Conservation (phyloP, 92 coral and sea anemone genomes). For the Hydrozoanthus gracilis region DNA sequence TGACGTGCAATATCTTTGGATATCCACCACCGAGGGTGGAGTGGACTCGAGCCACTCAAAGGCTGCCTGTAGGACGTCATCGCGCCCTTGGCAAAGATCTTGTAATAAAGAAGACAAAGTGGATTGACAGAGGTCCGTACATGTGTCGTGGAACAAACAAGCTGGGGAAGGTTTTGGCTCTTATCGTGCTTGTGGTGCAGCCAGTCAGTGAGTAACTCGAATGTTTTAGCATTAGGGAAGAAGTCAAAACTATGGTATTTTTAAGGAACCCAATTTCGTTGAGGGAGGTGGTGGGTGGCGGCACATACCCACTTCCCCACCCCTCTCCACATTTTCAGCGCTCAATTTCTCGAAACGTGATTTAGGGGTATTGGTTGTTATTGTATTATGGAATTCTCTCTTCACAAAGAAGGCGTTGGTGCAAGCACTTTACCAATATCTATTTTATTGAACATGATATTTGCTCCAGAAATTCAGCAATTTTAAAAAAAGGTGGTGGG, state of each 20-base stretch:
- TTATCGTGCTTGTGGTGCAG: constrained; percentile 74
- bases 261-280: too few relatives aligned
- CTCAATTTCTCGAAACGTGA: too few relatives aligned
- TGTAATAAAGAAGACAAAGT: constrained; percentile 50
- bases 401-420: too few relatives aligned
- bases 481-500: too few relatives aligned
- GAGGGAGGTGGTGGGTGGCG: background rate
- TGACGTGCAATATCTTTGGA: constrained; percentile 79
- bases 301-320: too few relatives aligned
- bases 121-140: constrained; percentile 74
- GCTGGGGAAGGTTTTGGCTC: constrained; percentile 72
- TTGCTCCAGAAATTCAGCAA: too few relatives aligned
- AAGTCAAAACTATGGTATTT: background rate
- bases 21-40: constrained; percentile 68
- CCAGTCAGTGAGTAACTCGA: constrained; percentile 76
- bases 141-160: constrained; percentile 81
- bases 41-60: constrained; percentile 76
- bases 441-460: too few relatives aligned
- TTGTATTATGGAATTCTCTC: too few relatives aligned
- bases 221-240: background rate
- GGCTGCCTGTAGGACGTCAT: constrained; percentile 68
- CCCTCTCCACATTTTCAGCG: too few relatives aligned
- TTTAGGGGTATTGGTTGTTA: too few relatives aligned
- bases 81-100: constrained; percentile 63
- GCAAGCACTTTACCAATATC: too few relatives aligned